A percentile compares a stretch with the other conserved stretches of the same genome.
Evolutionary conservation across 2,113 vertebrate species (phyloP).

Genomic region (Ardeotis arabs): DNA sequence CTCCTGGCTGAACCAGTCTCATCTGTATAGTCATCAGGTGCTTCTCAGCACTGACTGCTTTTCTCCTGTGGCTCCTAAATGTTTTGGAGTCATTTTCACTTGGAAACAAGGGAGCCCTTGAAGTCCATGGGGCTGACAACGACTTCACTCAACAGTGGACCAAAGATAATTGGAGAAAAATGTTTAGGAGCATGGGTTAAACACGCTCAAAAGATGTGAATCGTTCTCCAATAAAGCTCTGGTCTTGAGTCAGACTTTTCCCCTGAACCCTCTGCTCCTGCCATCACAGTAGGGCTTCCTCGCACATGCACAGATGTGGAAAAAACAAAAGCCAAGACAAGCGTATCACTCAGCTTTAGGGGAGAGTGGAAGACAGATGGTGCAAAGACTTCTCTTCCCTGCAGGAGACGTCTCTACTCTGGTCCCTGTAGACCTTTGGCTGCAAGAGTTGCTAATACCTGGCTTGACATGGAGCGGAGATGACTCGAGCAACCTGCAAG

Average conservation of each 20-base stretch:
- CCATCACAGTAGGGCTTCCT: not conserved
- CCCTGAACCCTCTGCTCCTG: not conserved
- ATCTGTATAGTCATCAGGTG: not conserved
- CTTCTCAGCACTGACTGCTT: not conserved
- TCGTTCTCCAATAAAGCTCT: not conserved
- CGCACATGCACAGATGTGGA: not conserved
- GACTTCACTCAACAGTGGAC: not conserved
- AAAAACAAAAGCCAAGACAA: not conserved
- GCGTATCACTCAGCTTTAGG: not conserved
- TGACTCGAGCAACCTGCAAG: not conserved
- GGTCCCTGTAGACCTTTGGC: not conserved
- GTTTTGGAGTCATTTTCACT: not conserved
- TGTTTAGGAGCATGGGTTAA: not conserved
- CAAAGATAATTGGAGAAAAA: not conserved
- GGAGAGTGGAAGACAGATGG: not conserved
- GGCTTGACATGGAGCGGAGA: fast-evolving
- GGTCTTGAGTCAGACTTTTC: not conserved
- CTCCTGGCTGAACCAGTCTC: not conserved
- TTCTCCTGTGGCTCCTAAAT: not conserved
- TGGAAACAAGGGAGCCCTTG: not conserved
- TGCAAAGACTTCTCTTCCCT: not conserved
- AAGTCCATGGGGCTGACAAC: fast-evolving
- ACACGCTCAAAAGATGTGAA: not conserved
- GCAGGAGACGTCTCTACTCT: not conserved
- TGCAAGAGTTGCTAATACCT: not conserved